Base-by-base conservation (phyloP, 2,888 invertebrate genomes). In the Coenonympha glycerion region DNA sequence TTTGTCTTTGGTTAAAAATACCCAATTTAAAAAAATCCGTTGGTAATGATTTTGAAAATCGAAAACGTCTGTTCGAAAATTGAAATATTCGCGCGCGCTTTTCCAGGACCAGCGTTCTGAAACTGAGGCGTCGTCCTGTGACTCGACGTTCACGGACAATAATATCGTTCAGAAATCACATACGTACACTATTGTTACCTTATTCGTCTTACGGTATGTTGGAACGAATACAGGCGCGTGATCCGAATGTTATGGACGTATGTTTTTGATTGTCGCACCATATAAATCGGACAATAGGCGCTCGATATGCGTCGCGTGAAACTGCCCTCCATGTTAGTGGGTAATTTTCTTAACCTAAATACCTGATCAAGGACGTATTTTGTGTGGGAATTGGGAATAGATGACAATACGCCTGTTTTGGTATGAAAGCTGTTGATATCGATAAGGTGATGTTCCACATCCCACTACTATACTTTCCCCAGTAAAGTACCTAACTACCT, bases 201-300 rank as follows among this genome's bases (percentile, higher is more conserved):
- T 81, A 80, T 80, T 76, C 66, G 77, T 78, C 65, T 75, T 84
- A 85, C 86, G 85, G 85, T 87, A 83, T 76, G 85, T 80, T 78
- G 85, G 80, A 84, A 79, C 74, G 76, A 81, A 87, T 85, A 85
- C 86, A 66, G 61, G 58, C 60, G 71, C 84, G 84, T 84, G 83
- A 76, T 76, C 61, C 59, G 85, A 84, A 84, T 86, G 64, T 63
- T 63, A 58, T 65, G 58, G 58, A 62, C 68, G 65, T 72, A 30
- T 70, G 65, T 69, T 74, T 73, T 75, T 71, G 73, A 75, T 74
- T 74, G 79, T 65, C 65, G 60, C 63, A 52, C 70, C 71, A 71
- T 74, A 76, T 73, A 78, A 71, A 71, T 65, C 65, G 69, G 65
- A 84, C 85, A 86, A 85, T 83, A 60, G 72, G 57, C 67, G 69